Evolutionary conservation across 2,113 vertebrate genomes (phyloP).

Genomic region (Megalops atlanticus): DNA sequence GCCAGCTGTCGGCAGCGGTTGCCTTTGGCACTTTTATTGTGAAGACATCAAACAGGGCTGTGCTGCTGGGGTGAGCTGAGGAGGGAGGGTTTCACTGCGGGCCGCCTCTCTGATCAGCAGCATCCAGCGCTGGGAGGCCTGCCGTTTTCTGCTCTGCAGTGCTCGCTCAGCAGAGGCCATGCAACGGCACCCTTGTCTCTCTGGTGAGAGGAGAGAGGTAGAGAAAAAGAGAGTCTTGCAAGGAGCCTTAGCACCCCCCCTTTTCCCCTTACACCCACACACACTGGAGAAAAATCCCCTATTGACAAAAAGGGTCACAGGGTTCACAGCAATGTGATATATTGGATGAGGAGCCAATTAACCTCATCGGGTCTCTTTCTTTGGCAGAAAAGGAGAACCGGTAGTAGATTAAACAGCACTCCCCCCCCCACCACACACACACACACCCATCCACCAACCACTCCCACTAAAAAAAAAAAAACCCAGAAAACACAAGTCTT

Average conservation of each 20-base stretch:
- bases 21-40: constrained; percentile 8
- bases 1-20: neutral
- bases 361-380: constrained; percentile 81
- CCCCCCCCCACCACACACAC: constrained; percentile 56
- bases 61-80: neutral
- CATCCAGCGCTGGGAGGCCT: neutral
- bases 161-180: too few species aligned
- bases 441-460: constrained; percentile 58
- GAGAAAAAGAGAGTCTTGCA: constrained; percentile 16
- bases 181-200: too few species aligned
- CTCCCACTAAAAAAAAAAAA: constrained; percentile 69
- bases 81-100: neutral
- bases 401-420: constrained; percentile 74
- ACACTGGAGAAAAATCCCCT: constrained; percentile 74
- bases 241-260: constrained; percentile 30
- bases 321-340: constrained; percentile 86
- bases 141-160: too few species aligned
- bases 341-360: constrained; percentile 86
- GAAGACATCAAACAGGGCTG: neutral
- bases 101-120: neutral
- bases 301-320: constrained; percentile 81
- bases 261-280: constrained; percentile 59
- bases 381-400: constrained; percentile 73
- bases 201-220: neutral
- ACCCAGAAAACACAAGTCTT: constrained; percentile 72